A percentile compares a stretch with the other conserved stretches of the same genome.
Conservation (phyloP, 1,140 invertebrate genomes). For the Drosophila prosaltans region DNA sequence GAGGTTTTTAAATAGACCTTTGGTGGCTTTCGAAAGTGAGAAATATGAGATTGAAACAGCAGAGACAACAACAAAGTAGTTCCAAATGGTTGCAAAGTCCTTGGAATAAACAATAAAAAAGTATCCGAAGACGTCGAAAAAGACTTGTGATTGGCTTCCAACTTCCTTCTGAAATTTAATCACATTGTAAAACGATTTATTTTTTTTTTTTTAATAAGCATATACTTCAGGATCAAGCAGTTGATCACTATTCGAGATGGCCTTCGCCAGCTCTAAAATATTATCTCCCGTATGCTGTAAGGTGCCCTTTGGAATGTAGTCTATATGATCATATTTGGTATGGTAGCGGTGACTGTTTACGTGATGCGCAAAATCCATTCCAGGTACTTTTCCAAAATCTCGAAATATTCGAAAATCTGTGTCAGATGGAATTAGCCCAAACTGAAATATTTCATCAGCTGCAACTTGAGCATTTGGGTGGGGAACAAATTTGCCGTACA, state of each 20-base stretch:
- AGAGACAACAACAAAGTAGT: neutral
- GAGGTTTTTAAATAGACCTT: neutral
- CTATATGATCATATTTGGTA: slow-evolving; percentile 2
- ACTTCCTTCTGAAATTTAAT: neutral
- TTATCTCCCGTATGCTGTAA: slow-evolving; percentile 1
- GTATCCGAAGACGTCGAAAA: slow-evolving; percentile 1
- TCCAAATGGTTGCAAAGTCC: neutral
- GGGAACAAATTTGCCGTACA: neutral
- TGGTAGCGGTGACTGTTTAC: slow-evolving; percentile 1
- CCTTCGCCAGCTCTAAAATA: neutral
- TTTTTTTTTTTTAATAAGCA: neutral
- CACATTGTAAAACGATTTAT: too few species aligned
- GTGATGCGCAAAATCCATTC: slow-evolving; percentile 2
- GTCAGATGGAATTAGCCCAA: neutral
- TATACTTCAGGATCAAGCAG: neutral
- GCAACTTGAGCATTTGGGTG: neutral
- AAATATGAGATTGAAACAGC: slow-evolving; percentile 4
- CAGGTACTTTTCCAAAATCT: neutral
- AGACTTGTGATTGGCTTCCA: neutral
- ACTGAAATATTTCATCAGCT: slow-evolving; percentile 3
- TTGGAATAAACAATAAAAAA: neutral
- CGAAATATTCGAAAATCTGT: slow-evolving; percentile 7
- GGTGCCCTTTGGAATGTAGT: neutral
- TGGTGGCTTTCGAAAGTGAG: neutral
- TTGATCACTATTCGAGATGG: neutral